phyloP scores from a whole-genome alignment of 2,888 invertebrate genomes.

The Sarcophaga caerulescens region DNA sequence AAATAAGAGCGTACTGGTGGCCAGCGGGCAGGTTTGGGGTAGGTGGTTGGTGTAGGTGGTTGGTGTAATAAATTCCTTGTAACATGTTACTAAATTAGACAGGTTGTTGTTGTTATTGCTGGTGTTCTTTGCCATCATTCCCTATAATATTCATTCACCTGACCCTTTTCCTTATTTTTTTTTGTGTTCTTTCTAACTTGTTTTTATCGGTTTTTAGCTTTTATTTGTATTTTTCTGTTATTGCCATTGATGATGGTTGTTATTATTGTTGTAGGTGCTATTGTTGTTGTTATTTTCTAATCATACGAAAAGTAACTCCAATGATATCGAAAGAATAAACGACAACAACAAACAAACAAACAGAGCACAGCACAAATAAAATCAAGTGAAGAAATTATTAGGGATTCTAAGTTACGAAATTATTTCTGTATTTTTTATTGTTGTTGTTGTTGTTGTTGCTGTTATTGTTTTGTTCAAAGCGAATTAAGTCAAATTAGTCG shows the following conservation, averaged over 20 bases:
- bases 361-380: neutral
- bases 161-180: neutral
- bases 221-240: neutral
- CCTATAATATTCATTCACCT: neutral
- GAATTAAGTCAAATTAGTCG: neutral
- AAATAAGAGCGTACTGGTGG: neutral
- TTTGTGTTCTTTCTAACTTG: neutral
- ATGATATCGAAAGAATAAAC: constrained; percentile 2
- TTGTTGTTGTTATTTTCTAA: constrained; percentile 34
- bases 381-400: neutral
- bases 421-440: too few relatives aligned
- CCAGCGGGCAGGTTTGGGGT: neutral
- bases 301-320: constrained; percentile 16
- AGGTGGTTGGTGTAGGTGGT: constrained; percentile 13
- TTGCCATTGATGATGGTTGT: neutral
- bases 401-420: neutral
- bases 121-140: neutral
- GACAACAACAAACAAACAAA: too few relatives aligned
- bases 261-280: neutral
- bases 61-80: neutral
- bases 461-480: neutral
- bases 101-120: constrained; percentile 12
- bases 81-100: constrained; percentile 51
- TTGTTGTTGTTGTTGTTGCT: neutral
- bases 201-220: constrained; percentile 9